Evolutionary conservation across 1,140 invertebrate species (phyloP).

Genomic region (Hyposmocoma kahamanoa): DNA sequence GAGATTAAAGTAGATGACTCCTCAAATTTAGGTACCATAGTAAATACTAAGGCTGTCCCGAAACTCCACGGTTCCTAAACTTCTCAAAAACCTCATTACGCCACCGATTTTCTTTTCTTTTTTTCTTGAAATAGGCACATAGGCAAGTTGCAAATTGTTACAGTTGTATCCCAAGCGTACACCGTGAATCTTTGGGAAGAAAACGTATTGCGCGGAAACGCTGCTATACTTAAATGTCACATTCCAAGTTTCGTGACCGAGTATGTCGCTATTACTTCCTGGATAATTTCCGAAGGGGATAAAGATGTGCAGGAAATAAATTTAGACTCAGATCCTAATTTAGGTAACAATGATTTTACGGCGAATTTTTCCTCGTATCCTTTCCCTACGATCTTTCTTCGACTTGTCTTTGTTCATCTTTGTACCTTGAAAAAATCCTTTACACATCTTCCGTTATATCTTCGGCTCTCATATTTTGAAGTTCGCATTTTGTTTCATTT

Average conservation of each 20-base stretch:
- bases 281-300: conserved; percentile 84
- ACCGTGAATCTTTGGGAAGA: conserved; percentile 90
- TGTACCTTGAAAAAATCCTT: conserved; percentile 9
- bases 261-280: conserved; percentile 85
- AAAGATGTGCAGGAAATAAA: conserved; percentile 50
- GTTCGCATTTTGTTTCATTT: conserved; percentile 26
- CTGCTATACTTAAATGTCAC: conserved; percentile 88
- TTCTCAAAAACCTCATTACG: background rate
- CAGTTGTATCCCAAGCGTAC: conserved; percentile 90
- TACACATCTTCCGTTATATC: too few species aligned
- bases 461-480: too few species aligned
- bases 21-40: conserved; percentile 42
- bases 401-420: too few species aligned
- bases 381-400: conserved; percentile 2
- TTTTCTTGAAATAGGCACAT: too few species aligned
- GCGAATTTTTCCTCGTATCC: background rate
- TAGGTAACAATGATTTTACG: conserved; percentile 39
- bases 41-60: conserved; percentile 14
- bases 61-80: background rate
- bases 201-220: conserved; percentile 88
- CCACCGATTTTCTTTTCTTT: conserved; percentile 1
- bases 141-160: too few species aligned
- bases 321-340: conserved; percentile 48
- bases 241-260: conserved; percentile 91
- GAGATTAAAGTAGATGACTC: conserved; percentile 62